phyloP scores from a whole-genome alignment of 2,797 vertebrate species.

The Natrix natrix region DNA sequence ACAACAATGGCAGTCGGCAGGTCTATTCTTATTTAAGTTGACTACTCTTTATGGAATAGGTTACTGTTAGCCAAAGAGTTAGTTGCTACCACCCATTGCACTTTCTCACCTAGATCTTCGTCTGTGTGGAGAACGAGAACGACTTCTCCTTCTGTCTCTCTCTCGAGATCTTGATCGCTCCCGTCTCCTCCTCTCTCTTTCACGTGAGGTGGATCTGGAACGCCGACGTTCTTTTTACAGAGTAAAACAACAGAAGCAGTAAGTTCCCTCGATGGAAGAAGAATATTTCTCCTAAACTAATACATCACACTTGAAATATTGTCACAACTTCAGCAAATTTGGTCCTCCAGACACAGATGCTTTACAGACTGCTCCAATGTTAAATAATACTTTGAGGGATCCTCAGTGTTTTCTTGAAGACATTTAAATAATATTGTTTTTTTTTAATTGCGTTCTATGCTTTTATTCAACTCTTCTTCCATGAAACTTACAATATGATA shows the following conservation, averaged over 20 bases:
- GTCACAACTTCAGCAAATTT: background rate
- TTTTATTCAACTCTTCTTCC: background rate
- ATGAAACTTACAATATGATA: background rate
- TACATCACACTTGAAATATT: background rate
- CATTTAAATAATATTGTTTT: background rate
- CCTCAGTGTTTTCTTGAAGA: background rate
- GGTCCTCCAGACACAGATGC: background rate
- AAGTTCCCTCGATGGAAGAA: background rate
- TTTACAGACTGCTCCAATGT: background rate
- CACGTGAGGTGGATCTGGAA: constrained; percentile 85
- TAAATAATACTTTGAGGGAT: background rate
- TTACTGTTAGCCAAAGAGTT: background rate
- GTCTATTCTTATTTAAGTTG: background rate
- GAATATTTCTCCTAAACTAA: background rate
- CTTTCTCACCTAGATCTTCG: constrained; percentile 84
- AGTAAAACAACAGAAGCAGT: background rate
- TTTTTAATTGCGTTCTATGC: background rate
- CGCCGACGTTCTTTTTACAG: constrained; percentile 80
- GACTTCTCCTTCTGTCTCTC: constrained; percentile 81
- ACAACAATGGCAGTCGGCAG: background rate
- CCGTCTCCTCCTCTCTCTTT: constrained; percentile 83
- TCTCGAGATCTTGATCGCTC: constrained; percentile 87
- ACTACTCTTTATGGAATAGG: background rate
- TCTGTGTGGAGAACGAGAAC: constrained; percentile 87
- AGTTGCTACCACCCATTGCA: background rate